Evolutionary conservation across 2,888 invertebrate species (phyloP), one percentile per base, ranked within the genome.

Genomic region (Sesia apiformis): DNA sequence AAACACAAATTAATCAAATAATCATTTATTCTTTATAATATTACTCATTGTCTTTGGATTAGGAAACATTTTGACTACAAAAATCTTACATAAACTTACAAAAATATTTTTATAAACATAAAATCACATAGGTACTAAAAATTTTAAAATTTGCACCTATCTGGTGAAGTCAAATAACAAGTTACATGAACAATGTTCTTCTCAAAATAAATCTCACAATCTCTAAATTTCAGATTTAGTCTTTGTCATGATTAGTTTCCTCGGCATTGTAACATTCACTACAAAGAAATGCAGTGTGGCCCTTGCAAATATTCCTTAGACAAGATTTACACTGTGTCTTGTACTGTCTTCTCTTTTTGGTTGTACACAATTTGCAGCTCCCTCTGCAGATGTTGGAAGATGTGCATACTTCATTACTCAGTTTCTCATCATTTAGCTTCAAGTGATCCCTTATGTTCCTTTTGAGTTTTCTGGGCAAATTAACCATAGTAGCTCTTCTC

Each of bases 361-460:
- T 7, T 57, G 57, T 58, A 54, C 57, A 58, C 59, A 61, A 58
- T 58, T 61, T 61, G 55, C 57, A 61, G 55, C 40, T 59, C 55
- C 58, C 56, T 56, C 59, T 59, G 57, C 57, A 58, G 50, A 56
- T 61, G 57, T 52, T 46, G 50, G 58, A 53, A 58, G 23, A 23
- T 23, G 56, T 56, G 55, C 49, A 7, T 56, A 55, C 56, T 58
- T 58, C 57, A 38, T 5, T 57, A 58, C 23, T 23, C 23, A 23
- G 23, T 23, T 23, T 23, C 23, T 23, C 23, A 57, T 50, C 58
- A 38, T 56, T 51, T 55, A 57, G 51, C 5, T 58, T 55, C 54
- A 57, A 57, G 57, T 54, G 55, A 39, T 57, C 56, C 54, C 54
- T 57, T 57, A 57, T 56, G 54, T 58, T 57, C 56, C 58, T 60